These are phyloP conservation scores for Pseudoatta argentina DNA, from an alignment of 1,140 invertebrate genomes.

Conservation along the genomic window DNA sequence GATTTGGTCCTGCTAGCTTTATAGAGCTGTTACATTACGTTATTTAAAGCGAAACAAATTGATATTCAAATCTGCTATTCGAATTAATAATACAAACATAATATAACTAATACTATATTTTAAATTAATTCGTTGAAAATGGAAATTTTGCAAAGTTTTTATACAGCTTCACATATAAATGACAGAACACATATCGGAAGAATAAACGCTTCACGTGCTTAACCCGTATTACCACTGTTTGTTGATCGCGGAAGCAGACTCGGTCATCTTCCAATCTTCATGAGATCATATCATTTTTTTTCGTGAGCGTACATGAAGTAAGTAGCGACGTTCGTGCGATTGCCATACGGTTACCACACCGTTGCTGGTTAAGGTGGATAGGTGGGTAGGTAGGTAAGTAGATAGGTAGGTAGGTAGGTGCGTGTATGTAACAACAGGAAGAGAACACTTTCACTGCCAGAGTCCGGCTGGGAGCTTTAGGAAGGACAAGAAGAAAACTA, in stretches of 20 bases:
- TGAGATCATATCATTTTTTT: neutral
- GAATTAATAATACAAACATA: neutral
- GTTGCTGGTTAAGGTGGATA: constrained; percentile 64
- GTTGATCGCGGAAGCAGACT: neutral
- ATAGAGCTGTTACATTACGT: neutral
- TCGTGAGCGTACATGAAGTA: neutral
- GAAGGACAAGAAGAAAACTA: constrained; percentile 78
- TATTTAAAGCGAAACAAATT: neutral
- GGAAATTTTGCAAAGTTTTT: neutral
- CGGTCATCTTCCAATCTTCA: neutral
- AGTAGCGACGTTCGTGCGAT: constrained; percentile 20
- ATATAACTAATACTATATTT: neutral
- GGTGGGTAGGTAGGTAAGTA: constrained; percentile 6
- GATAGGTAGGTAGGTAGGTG: constrained; percentile 32
- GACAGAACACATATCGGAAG: neutral
- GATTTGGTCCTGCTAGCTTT: too few relatives aligned
- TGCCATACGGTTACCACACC: constrained; percentile 77
- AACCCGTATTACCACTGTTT: neutral
- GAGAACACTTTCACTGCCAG: constrained; percentile 86
- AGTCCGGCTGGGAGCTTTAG: constrained; percentile 77
- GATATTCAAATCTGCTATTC: neutral
- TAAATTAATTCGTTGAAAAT: neutral
- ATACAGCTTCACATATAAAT: neutral
- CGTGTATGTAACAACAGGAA: constrained; percentile 80
- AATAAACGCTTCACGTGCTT: neutral